A percentile compares a stretch with the other conserved stretches of the same genome.
Evolutionary conservation across 2,797 vertebrate species (phyloP).

Genomic region (Sebastes melanostomus): DNA sequence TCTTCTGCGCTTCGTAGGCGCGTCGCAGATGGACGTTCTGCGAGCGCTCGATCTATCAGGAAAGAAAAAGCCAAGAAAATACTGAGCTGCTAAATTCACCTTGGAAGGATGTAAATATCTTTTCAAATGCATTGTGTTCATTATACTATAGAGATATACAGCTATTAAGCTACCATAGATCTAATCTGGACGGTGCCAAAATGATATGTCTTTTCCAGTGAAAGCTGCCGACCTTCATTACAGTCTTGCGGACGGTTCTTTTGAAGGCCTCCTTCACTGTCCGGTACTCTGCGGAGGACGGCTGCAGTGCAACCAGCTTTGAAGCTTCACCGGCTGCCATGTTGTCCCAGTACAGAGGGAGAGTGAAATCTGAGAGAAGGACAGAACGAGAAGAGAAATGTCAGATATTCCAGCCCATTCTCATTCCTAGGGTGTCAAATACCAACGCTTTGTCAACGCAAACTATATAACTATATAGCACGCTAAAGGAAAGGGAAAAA

Average conservation of each 20-base stretch:
- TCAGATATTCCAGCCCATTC: no score
- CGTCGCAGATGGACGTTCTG: conserved; percentile 72
- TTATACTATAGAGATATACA: not conserved
- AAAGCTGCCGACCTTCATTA: conserved; percentile 55
- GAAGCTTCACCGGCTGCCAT: conserved; percentile 22
- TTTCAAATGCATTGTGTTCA: not conserved
- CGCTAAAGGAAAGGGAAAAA: no score
- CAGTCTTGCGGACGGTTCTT: conserved; percentile 11
- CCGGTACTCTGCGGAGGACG: conserved; percentile 55
- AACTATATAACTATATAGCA: no score
- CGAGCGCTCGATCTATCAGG: conserved; percentile 70
- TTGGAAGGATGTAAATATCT: not conserved
- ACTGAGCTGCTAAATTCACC: not conserved
- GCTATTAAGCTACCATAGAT: not conserved
- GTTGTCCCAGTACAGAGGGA: conserved; percentile 75
- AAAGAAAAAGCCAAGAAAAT: not conserved
- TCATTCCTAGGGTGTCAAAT: no score
- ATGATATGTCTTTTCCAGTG: not conserved
- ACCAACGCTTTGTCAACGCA: no score
- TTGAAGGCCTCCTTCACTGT: conserved; percentile 52
- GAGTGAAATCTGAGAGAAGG: conserved; percentile 57
- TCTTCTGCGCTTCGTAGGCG: conserved; percentile 63
- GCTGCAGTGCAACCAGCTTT: conserved; percentile 25
- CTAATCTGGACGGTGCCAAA: not conserved
- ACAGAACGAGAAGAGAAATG: not conserved